Conservation (phyloP, 2,797 vertebrate species). For the Glyptemys insculpta region DNA sequence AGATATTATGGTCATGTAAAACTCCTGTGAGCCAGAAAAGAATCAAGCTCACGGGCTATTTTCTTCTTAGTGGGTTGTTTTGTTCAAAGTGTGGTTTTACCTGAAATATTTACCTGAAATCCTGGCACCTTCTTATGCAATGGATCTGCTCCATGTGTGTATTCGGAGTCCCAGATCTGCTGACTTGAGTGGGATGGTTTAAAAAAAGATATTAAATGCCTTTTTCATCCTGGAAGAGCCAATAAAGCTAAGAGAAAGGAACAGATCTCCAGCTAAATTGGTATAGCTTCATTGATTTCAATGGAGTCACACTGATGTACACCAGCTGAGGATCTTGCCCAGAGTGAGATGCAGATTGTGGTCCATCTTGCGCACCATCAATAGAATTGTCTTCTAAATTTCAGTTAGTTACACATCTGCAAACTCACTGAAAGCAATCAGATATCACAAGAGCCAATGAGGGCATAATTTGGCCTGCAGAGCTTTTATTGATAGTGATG, state of each 20-base stretch:
- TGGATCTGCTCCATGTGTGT: neutral
- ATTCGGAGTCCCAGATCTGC: neutral
- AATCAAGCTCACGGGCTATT: neutral
- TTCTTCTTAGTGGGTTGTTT: neutral
- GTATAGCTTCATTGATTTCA: neutral
- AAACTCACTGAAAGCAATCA: conserved; percentile 49
- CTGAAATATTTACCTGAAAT: neutral
- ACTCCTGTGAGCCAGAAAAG: neutral
- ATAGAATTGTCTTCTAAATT: neutral
- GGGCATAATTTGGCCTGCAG: neutral
- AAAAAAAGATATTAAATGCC: neutral
- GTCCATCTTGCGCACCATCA: neutral
- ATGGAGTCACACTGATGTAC: neutral
- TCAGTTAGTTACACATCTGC: conserved; percentile 3
- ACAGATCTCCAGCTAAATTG: fast-evolving
- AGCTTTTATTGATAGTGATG: neutral
- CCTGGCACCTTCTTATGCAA: neutral
- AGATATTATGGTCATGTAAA: neutral
- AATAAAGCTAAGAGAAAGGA: neutral
- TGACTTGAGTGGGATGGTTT: neutral
- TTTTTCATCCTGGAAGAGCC: conserved; percentile 3
- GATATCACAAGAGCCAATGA: neutral
- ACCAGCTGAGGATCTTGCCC: neutral
- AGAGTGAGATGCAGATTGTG: neutral
- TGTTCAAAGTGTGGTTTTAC: neutral